Conservation (phyloP, 53 echinoderm and acorn worm genomes). For the Apostichopus leukothele region DNA sequence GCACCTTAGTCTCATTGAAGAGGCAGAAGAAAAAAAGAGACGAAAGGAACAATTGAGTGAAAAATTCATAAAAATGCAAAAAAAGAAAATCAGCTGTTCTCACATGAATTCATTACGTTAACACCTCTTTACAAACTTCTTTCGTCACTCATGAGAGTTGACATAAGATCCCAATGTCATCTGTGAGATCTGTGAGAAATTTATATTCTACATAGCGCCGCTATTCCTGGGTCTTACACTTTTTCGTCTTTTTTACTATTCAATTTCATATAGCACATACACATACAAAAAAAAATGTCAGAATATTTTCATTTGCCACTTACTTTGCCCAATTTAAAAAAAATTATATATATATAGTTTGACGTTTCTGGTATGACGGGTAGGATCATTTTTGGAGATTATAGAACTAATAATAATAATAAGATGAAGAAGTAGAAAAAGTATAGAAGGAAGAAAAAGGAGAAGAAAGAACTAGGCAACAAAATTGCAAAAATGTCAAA, state of each 20-base stretch:
- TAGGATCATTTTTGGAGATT: too few species aligned
- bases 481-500: not conserved
- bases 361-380: not conserved
- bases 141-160: not conserved
- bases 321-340: too few species aligned
- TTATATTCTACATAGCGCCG: not conserved
- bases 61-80: too few species aligned
- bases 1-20: not conserved
- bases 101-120: constrained; percentile 29
- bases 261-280: too few species aligned
- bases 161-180: not conserved
- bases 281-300: too few species aligned
- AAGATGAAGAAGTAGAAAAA: not conserved
- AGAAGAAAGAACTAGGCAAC: not conserved
- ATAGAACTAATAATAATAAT: too few species aligned
- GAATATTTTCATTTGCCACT: too few species aligned
- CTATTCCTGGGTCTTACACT: not conserved
- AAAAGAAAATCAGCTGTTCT: not conserved
- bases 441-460: not conserved
- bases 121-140: not conserved
- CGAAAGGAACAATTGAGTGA: too few species aligned
- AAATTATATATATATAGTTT: not conserved
- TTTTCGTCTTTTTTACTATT: too few species aligned
- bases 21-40: too few species aligned
- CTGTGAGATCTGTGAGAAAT: not conserved